Evolutionary conservation across 2,113 vertebrate species (phyloP), one percentile per base, ranked within the genome.

Genomic region (Amphiprion ocellaris): DNA sequence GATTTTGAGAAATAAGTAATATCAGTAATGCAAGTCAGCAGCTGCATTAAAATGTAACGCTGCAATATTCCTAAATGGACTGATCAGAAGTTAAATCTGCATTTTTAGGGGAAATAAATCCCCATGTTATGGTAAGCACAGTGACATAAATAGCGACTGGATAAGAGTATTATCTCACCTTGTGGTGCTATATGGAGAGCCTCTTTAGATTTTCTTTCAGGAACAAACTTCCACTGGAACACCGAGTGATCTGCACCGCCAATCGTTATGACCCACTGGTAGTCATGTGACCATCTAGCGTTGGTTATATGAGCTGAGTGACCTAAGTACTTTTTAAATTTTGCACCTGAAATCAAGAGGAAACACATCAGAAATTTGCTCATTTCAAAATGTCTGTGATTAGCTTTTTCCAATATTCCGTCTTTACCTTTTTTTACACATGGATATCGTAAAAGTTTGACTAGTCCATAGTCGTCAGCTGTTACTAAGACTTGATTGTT

Each of bases 191-290:
- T 96, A 85, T 98, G 97, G 84, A 98, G 94, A 61, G 95, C 92
- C 83, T 99, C 98, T 93, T 99, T 99, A 54, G 97, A 74, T 77
- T 98, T 99, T 78, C 97, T 94, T 85, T 99, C 98, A 5, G 97
- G 96, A 85, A 99, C 94, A 93, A 99, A 99, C 88, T 97, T 99
- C 98, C 98, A 99, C 93, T 99, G 98, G 91, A 99, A 99, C 88
- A 99, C 97, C 50, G 98, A 98, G 86, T 99, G 98, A 91, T 99
- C 98, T 26, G 97, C 97, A 86, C 98, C 98, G 74, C 98, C 98
- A 60, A 99, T 98, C 69, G 96, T 97, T 89, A 99, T 96, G 81
- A 99, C 96, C 98, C 98, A 99, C 90, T 99, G 97, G 93, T 97
- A 97, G 92, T 99, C 98, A 70, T 99, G 96, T 11, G 98, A 99